Evolutionary conservation across 1,140 invertebrate species (phyloP).

Genomic region (Ceratoteleas bidentatus): DNA sequence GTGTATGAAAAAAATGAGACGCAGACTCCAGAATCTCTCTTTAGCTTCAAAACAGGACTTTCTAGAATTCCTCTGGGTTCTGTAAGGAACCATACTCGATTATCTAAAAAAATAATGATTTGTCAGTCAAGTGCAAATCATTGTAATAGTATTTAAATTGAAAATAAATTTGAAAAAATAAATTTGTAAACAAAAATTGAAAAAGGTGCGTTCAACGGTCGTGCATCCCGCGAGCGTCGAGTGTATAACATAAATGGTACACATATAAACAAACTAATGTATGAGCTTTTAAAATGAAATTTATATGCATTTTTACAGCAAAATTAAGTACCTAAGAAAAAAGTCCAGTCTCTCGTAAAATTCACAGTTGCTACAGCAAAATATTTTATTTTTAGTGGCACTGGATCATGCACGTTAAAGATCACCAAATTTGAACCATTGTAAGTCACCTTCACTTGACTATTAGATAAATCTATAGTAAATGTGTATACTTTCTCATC

Average conservation of each 20-base stretch:
- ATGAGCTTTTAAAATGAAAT: too few species aligned
- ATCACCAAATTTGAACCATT: slow-evolving; percentile 31
- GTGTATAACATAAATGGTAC: too few species aligned
- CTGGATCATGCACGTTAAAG: slow-evolving; percentile 14
- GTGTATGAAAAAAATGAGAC: slow-evolving; percentile 50
- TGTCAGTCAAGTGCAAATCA: too few species aligned
- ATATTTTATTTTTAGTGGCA: slow-evolving; percentile 32
- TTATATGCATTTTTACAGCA: neutral
- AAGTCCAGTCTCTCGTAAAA: slow-evolving; percentile 41
- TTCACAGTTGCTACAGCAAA: slow-evolving; percentile 24
- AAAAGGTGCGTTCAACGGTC: too few species aligned
- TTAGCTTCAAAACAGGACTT: slow-evolving; percentile 28
- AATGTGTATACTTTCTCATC: slow-evolving; percentile 43
- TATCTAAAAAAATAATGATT: slow-evolving; percentile 24
- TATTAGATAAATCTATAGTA: slow-evolving; percentile 22
- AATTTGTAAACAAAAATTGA: too few species aligned
- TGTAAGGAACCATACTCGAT: slow-evolving; percentile 35
- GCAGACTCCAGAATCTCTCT: slow-evolving; percentile 10
- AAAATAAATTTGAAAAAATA: too few species aligned
- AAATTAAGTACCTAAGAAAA: slow-evolving; percentile 26
- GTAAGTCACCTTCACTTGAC: slow-evolving; percentile 16
- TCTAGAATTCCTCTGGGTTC: slow-evolving; percentile 24
- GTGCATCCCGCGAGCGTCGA: too few species aligned
- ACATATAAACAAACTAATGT: too few species aligned
- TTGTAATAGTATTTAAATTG: too few species aligned